These are phyloP conservation scores for Harpegnathos saltator DNA, from an alignment of 1,140 invertebrate species.

Conservation along the genomic window DNA sequence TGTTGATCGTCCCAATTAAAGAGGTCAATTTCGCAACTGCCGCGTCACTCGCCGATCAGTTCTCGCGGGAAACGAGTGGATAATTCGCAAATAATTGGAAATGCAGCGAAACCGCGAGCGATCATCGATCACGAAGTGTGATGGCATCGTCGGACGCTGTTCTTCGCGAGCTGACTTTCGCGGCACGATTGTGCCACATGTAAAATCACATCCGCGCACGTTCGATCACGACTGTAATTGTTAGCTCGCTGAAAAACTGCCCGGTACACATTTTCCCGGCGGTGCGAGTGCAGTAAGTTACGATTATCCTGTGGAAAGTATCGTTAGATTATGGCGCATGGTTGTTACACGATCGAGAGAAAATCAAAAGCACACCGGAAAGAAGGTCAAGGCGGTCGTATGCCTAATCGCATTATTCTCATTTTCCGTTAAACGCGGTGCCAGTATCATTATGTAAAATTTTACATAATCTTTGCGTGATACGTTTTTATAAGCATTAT, in stretches of 20 bases:
- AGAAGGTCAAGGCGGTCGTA: background rate
- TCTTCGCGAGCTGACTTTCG: background rate
- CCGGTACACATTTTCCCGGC: background rate
- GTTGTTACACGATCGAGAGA: background rate
- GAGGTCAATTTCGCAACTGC: background rate
- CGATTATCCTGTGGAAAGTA: slow-evolving; percentile 2
- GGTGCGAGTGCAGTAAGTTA: background rate
- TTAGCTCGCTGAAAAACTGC: background rate
- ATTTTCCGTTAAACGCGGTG: background rate
- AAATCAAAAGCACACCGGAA: slow-evolving; percentile 13
- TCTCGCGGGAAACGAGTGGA: background rate
- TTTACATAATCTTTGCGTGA: slow-evolving; percentile 40
- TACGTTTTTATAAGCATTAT: background rate
- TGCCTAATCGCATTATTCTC: background rate
- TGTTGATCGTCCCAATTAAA: background rate
- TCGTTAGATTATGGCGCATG: slow-evolving; percentile 1
- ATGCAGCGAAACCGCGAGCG: background rate
- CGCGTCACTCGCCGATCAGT: slow-evolving; percentile 13
- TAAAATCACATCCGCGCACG: background rate
- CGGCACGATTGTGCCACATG: background rate
- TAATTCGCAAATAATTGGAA: background rate
- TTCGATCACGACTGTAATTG: background rate
- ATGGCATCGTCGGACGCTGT: background rate
- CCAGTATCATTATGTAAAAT: slow-evolving; percentile 62
- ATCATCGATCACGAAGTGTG: slow-evolving; percentile 4